These are phyloP conservation scores for Empis livida DNA, from an alignment of 2,888 invertebrate genomes.

Conservation along the genomic window DNA sequence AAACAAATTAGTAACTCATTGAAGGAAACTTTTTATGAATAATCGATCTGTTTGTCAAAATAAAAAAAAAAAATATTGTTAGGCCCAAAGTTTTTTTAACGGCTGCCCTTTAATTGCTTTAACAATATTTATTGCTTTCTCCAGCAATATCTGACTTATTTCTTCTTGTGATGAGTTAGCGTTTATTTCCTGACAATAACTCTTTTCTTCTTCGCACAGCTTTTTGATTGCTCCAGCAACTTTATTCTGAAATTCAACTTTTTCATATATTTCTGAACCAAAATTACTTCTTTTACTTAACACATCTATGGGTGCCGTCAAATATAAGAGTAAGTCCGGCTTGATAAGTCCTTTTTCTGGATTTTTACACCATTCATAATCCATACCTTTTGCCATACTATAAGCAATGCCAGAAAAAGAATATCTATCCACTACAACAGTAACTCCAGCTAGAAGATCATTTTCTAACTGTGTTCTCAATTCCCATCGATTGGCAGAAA, in stretches of 20 bases:
- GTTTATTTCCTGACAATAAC: conserved; percentile 53
- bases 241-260: conserved; percentile 57
- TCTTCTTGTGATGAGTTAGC: conserved; percentile 39
- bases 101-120: conserved; percentile 9
- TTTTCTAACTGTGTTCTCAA: conserved; percentile 51
- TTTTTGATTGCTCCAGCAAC: conserved; percentile 53
- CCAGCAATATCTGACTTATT: conserved; percentile 33
- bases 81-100: conserved; percentile 13
- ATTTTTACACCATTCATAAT: conserved; percentile 75
- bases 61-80: too few species aligned
- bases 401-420: conserved; percentile 89
- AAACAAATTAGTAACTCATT: too few species aligned
- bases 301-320: conserved; percentile 51
- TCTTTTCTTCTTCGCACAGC: conserved; percentile 48
- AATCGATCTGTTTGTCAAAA: too few species aligned
- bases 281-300: conserved; percentile 55
- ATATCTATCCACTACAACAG: conserved; percentile 84
- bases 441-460: conserved; percentile 55
- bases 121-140: conserved; percentile 13
- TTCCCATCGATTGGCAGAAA: conserved; percentile 95
- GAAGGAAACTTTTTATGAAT: too few species aligned
- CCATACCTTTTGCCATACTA: conserved; percentile 64
- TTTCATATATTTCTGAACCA: conserved; percentile 65
- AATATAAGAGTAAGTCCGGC: conserved; percentile 76
- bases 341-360: conserved; percentile 76